These are phyloP conservation scores for Selenia dentaria DNA, from an alignment of 2,888 invertebrate species.

Conservation along the genomic window DNA sequence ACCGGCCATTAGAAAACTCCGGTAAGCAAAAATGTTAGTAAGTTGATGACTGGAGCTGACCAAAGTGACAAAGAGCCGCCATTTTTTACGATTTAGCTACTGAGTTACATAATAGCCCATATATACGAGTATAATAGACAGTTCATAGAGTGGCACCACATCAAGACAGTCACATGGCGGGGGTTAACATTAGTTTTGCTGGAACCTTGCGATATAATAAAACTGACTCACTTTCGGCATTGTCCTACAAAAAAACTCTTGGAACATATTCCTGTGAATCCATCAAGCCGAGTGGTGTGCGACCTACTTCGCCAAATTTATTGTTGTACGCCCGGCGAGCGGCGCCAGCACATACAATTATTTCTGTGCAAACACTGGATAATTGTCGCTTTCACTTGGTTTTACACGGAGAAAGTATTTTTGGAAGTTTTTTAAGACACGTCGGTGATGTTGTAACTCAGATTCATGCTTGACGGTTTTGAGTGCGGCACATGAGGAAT, in stretches of 20 bases:
- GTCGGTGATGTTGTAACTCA: not conserved
- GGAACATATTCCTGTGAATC: conserved; percentile 5
- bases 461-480: not conserved
- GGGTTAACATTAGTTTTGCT: too few species aligned
- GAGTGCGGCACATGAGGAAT: not conserved
- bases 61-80: too few species aligned
- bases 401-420: conserved; percentile 29
- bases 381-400: conserved; percentile 33
- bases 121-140: too few species aligned
- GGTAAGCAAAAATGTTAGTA: too few species aligned
- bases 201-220: too few species aligned
- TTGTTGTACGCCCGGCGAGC: conserved; percentile 11
- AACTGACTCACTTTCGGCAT: not conserved
- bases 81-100: too few species aligned
- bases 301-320: conserved; percentile 20
- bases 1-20: too few species aligned
- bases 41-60: too few species aligned
- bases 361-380: conserved; percentile 25
- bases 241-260: not conserved
- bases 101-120: too few species aligned
- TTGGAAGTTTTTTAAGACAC: conserved; percentile 8
- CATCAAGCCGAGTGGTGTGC: not conserved
- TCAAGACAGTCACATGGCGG: too few species aligned
- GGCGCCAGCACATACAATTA: conserved; percentile 25
- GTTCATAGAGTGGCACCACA: too few species aligned